Evolutionary conservation across 1,140 invertebrate species (phyloP), one percentile per base, ranked within the genome.

Genomic region (Holcopasites calliopsidis): DNA sequence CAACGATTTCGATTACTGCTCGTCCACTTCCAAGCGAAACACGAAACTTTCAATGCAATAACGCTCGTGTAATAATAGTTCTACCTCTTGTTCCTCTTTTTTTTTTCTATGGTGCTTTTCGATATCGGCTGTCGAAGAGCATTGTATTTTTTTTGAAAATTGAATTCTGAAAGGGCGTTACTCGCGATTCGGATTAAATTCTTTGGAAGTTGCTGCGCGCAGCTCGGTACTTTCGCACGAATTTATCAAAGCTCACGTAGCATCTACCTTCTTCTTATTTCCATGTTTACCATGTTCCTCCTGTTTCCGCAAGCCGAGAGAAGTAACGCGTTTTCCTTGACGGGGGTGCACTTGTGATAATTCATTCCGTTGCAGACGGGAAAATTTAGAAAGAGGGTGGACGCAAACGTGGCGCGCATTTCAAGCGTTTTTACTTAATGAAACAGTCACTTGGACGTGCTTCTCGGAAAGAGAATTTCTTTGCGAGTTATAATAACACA

Each of bases 1-100:
- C 68, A 55, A 55, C 52, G 69, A 61, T 64, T 72, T 77, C 69
- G 75, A 77, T 77, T 58, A 73, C 60, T 33, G 60, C 6, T 40
- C 75, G 16, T 31, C 26, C 38, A 54, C 31, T 16, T 16, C 40
- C 16, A 4, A 21, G 26, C 40, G 60, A 72, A 71, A 71, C n/a
- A 71, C 75, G 58, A 72, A 58, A 13, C 69, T 57, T 64, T 77
- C 58, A 5, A 31, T 57, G 60, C 40, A 73, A 77, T 50, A 73
- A 73, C 38, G 68, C 49, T 1, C 58, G 18, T 49, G 57, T 76
- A 72, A 64, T 72, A 26, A 64, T 7, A 18, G 58, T 33, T 26
- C n/a, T 21, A 26, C 16, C n/a, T 10, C 21, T 40, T 44, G 3
- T 72, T 35, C 35, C 23, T 38, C 10, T n/a, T 8, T 35, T n/a